Conservation (phyloP, 2,888 invertebrate species). For the Tetrapedia diversipes region DNA sequence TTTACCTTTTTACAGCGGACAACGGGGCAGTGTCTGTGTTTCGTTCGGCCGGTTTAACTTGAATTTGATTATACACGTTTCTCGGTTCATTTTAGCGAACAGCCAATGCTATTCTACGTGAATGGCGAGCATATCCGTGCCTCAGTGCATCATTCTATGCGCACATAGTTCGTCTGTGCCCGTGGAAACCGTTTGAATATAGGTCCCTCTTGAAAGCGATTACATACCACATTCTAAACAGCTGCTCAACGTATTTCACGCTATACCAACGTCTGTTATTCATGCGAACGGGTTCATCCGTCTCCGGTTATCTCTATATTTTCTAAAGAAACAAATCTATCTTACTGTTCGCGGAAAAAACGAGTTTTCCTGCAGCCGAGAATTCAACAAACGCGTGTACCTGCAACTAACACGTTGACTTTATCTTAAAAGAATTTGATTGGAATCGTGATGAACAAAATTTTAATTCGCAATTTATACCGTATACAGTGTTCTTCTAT, state of each 20-base stretch:
- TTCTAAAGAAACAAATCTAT: not conserved
- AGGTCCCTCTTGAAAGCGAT: not conserved
- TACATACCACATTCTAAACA: constrained; percentile 13
- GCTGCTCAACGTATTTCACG: constrained; percentile 10
- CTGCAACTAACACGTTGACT: not conserved
- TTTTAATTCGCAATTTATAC: too few relatives aligned
- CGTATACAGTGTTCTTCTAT: too few relatives aligned
- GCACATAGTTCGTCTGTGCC: not conserved
- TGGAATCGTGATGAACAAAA: not conserved
- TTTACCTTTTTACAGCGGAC: too few relatives aligned
- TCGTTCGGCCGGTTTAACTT: not conserved
- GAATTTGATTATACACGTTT: not conserved
- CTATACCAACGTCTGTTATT: constrained; percentile 13
- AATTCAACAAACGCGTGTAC: not conserved
- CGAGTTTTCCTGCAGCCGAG: not conserved
- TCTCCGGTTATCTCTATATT: not conserved
- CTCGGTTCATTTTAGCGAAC: not conserved
- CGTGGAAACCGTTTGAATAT: not conserved
- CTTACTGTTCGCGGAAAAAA: not conserved
- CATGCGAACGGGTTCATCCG: not conserved
- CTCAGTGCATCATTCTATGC: constrained; percentile 8
- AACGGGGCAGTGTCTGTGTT: not conserved
- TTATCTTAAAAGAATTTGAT: not conserved
- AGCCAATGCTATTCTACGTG: not conserved
- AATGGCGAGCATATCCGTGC: not conserved